phyloP scores from a whole-genome alignment of 2,113 vertebrate species.

The Nothobranchius furzeri region DNA sequence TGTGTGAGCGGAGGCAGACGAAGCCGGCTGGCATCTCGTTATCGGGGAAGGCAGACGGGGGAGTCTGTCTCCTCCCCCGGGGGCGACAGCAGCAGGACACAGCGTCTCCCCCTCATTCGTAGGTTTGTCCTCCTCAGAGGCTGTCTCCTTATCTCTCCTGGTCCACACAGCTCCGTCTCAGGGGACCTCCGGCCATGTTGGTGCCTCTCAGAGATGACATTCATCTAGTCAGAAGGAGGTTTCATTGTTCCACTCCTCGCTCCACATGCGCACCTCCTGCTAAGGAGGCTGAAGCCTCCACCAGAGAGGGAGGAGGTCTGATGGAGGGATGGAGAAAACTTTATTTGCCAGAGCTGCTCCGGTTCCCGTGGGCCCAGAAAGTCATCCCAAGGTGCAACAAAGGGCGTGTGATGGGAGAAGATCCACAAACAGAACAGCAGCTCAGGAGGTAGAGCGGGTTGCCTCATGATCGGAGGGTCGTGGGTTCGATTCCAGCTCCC shows the following conservation, averaged over 20 bases:
- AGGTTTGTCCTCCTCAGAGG: neutral
- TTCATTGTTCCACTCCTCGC: conserved; percentile 49
- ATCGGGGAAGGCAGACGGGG: conserved; percentile 63
- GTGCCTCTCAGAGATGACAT: conserved; percentile 59
- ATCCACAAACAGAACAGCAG: no score
- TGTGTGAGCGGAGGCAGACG: conserved; percentile 24
- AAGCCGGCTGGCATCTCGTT: conserved; percentile 54
- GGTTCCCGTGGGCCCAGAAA: neutral
- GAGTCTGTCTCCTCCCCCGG: conserved; percentile 28
- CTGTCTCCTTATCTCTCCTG: conserved; percentile 24
- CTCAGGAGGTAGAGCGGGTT: no score
- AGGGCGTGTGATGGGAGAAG: neutral
- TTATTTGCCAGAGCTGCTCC: no score
- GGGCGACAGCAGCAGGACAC: conserved; percentile 13
- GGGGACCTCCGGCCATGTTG: conserved; percentile 46
- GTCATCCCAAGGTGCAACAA: conserved; percentile 33
- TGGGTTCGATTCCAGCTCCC: no score
- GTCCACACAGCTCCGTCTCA: conserved; percentile 12
- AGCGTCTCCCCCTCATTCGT: conserved; percentile 29
- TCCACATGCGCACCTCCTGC: conserved; percentile 22
- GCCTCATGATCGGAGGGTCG: no score
- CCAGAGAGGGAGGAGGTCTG: neutral
- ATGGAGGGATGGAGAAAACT: neutral
- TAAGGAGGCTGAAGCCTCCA: conserved; percentile 13
- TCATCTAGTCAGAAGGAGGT: conserved; percentile 45